phyloP scores from a whole-genome alignment of 1,140 invertebrate species.

The Neodiprion virginianus region DNA sequence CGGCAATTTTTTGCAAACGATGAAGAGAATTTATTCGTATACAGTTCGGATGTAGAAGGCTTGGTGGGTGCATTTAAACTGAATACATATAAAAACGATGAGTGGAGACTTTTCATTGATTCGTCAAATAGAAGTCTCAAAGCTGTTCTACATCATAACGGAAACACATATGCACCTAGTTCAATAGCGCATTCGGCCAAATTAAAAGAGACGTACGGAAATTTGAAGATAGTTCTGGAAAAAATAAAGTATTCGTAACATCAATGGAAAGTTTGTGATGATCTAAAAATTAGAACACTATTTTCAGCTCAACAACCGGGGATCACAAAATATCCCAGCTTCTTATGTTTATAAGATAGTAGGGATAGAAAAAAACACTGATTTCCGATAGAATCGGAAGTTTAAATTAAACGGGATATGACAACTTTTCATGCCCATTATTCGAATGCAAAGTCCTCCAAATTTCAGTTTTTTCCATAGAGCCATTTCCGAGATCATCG shows the following conservation, averaged over 20 bases:
- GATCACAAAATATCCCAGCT: no score
- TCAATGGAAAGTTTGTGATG: conserved; percentile 40
- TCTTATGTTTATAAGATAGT: no score
- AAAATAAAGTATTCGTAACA: conserved; percentile 47
- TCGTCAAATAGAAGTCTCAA: conserved; percentile 51
- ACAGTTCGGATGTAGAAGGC: conserved; percentile 21
- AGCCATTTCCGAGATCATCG: no score
- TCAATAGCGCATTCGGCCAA: conserved; percentile 42
- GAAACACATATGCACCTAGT: conserved; percentile 44
- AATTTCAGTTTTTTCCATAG: no score
- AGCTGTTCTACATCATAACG: conserved; percentile 51
- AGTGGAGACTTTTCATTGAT: conserved; percentile 40
- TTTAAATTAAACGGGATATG: no score
- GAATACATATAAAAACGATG: conserved; percentile 19
- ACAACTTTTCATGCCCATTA: no score
- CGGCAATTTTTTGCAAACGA: conserved; percentile 27
- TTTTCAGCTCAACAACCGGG: no score
- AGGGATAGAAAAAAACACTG: no score
- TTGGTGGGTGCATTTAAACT: conserved; percentile 37
- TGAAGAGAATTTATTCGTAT: conserved; percentile 26
- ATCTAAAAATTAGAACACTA: conserved; percentile 23
- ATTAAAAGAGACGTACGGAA: conserved; percentile 48
- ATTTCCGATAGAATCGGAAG: no score
- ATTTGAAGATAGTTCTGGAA: conserved; percentile 34
- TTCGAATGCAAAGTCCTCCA: no score